Percentiles rank a stretch among this genome's conserved stretches.
Conservation (phyloP, 2,113 vertebrate species). For the Aythya baeri region DNA sequence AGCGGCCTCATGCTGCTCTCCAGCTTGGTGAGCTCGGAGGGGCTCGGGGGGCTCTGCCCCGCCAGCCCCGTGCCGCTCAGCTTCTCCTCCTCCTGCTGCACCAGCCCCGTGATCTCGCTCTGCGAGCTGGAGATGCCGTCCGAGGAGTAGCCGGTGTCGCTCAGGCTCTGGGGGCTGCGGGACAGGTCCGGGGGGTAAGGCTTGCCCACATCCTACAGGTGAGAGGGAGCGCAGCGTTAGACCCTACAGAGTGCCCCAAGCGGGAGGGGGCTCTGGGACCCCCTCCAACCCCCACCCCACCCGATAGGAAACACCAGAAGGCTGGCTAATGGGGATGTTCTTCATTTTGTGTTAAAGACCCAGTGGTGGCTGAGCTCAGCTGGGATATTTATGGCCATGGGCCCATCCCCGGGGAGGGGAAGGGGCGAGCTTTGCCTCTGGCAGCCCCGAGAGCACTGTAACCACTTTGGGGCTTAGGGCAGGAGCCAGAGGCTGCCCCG, state of each 20-base stretch:
- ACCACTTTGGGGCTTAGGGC: background rate
- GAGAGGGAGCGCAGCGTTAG: slow-evolving; percentile 9
- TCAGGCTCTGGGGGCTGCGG: slow-evolving; percentile 92
- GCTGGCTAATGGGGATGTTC: background rate
- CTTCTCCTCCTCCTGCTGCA: slow-evolving; percentile 91
- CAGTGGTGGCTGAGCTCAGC: background rate
- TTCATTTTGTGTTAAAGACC: background rate
- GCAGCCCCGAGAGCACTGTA: background rate
- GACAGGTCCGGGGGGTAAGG: slow-evolving; percentile 92
- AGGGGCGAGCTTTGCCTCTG: background rate
- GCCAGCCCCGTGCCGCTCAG: slow-evolving; percentile 86
- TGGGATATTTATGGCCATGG: rapidly evolving
- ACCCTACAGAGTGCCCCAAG: background rate
- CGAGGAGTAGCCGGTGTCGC: slow-evolving; percentile 97
- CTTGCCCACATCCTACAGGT: slow-evolving; percentile 87
- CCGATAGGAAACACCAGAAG: background rate
- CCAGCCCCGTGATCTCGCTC: slow-evolving; percentile 92
- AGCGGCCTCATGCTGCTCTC: slow-evolving; percentile 90
- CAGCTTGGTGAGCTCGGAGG: slow-evolving; percentile 91
- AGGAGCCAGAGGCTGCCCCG: background rate
- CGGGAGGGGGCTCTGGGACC: background rate
- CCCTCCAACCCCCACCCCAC: background rate
- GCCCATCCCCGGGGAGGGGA: background rate
- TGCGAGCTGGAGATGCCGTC: slow-evolving; percentile 96
- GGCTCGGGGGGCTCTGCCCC: slow-evolving; percentile 83